phyloP scores from a whole-genome alignment of 2,113 vertebrate genomes.

The Prolemur simus region DNA sequence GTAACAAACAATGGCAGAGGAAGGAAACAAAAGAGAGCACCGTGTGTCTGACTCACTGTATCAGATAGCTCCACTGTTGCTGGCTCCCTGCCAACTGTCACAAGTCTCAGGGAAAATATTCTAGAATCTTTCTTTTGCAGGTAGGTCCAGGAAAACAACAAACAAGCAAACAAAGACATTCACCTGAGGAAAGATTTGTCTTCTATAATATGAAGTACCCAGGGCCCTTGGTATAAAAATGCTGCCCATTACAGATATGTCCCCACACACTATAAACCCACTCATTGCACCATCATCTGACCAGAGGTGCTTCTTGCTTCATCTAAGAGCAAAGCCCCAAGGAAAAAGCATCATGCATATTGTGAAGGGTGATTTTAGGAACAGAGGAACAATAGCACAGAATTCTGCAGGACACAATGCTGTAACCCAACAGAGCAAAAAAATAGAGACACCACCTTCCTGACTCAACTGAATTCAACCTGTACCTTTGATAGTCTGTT shows the following conservation, averaged over 20 bases:
- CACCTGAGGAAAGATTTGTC: constrained; percentile 52
- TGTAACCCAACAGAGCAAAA: background rate
- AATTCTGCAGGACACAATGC: constrained; percentile 63
- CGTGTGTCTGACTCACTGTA: constrained; percentile 54
- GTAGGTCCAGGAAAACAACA: constrained; percentile 77
- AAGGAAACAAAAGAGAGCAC: constrained; percentile 52
- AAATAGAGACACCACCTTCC: background rate
- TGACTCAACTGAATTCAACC: background rate
- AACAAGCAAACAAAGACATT: background rate
- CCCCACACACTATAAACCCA: constrained; percentile 28
- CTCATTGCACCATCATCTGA: background rate
- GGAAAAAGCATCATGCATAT: constrained; percentile 46
- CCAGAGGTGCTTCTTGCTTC: background rate
- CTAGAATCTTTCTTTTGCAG: constrained; percentile 75
- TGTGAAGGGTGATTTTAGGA: constrained; percentile 74
- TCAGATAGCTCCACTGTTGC: constrained; percentile 68
- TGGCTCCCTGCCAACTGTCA: constrained; percentile 69
- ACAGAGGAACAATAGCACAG: constrained; percentile 66
- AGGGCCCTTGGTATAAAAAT: constrained; percentile 70
- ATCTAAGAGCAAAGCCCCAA: background rate
- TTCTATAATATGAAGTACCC: constrained; percentile 67
- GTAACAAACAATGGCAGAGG: constrained; percentile 72
- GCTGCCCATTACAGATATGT: constrained; percentile 62
- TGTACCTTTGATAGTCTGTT: background rate
- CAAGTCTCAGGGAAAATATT: constrained; percentile 69